A percentile compares a stretch with the other conserved stretches of the same genome.
These are phyloP conservation scores for Diplodus puntazzo DNA, from an alignment of 2,797 vertebrate species.

Conservation along the genomic window DNA sequence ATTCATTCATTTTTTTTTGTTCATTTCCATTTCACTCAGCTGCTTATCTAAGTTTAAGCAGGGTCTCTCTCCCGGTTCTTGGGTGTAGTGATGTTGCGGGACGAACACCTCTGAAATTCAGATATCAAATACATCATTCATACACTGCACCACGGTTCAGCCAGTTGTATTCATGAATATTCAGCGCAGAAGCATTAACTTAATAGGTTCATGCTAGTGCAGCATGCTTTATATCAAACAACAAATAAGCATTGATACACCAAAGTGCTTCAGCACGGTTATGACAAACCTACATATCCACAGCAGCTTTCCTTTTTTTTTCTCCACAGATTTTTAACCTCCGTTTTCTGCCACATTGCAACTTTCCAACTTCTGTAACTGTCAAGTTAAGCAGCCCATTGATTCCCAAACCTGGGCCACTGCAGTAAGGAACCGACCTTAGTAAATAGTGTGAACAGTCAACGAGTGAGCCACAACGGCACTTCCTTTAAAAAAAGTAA, in stretches of 20 bases:
- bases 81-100: background rate
- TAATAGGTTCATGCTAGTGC: background rate
- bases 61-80: background rate
- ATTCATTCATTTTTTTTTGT: slow-evolving; percentile 6
- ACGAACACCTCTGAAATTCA: slow-evolving; percentile 2
- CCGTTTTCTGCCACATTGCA: background rate
- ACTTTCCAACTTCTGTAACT: background rate
- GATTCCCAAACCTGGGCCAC: background rate
- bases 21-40: slow-evolving; percentile 21
- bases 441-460: too few species aligned
- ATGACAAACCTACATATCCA: background rate
- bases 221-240: background rate
- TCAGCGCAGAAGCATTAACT: slow-evolving; percentile 13
- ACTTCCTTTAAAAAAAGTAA: background rate
- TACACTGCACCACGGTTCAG: background rate
- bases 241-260: background rate
- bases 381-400: background rate
- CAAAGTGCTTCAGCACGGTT: background rate
- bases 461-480: too few species aligned
- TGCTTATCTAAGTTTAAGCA: slow-evolving; percentile 3
- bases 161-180: slow-evolving; percentile 16
- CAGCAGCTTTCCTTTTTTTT: background rate
- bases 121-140: background rate
- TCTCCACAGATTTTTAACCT: background rate
- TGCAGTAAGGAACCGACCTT: too few species aligned